These are phyloP conservation scores for Chionis minor DNA, from an alignment of 2,113 vertebrate species.

Conservation along the genomic window DNA sequence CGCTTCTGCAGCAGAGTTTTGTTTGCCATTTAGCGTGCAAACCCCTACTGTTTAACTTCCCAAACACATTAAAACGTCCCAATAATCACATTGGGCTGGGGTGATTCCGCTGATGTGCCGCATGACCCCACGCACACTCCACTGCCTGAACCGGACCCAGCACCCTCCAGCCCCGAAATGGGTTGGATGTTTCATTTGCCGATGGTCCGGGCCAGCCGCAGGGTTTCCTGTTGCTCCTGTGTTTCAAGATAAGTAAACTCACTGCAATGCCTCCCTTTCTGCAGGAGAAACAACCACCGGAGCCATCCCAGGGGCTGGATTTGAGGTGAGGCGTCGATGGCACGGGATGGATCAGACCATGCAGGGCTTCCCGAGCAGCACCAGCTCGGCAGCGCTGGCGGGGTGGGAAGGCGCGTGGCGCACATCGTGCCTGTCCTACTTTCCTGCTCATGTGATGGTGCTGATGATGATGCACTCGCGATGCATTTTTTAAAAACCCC, in stretches of 20 bases:
- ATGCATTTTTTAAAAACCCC: constrained; percentile 35
- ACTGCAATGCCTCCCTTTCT: neutral
- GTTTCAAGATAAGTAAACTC: neutral
- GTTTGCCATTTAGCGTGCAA: neutral
- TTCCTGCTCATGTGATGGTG: constrained; percentile 10
- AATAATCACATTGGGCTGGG: neutral
- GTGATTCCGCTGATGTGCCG: neutral
- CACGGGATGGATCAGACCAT: fast-evolving
- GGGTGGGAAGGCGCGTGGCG: neutral
- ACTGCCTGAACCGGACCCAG: neutral
- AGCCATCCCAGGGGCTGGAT: fast-evolving
- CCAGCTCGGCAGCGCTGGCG: neutral
- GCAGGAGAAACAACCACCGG: neutral
- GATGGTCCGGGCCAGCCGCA: neutral
- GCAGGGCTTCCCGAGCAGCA: neutral
- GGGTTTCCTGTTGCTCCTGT: neutral
- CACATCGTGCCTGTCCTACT: constrained; percentile 30
- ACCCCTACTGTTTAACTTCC: neutral
- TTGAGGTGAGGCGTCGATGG: neutral
- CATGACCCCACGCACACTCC: fast-evolving
- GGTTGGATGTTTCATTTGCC: neutral
- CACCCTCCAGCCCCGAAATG: neutral
- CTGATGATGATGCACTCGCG: neutral
- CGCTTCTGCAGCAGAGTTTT: neutral
- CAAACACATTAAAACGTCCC: neutral